These are phyloP conservation scores for Frankliniella intonsa DNA, from an alignment of 2,888 invertebrate species.

Conservation along the genomic window DNA sequence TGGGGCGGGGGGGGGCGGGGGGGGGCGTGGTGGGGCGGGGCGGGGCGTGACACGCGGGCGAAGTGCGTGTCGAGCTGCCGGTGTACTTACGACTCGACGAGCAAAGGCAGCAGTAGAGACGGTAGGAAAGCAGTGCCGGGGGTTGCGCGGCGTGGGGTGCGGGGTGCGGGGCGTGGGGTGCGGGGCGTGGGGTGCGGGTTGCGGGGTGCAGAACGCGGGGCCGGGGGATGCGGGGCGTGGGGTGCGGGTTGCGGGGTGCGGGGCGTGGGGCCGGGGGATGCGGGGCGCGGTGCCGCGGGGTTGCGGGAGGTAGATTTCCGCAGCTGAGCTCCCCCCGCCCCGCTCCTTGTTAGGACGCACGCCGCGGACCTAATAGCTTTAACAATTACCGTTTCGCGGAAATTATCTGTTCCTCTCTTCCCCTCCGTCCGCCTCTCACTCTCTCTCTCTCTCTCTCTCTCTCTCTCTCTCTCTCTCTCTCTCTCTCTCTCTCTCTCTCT, in stretches of 20 bases:
- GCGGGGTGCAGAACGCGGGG: too few relatives aligned
- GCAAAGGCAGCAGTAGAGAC: too few relatives aligned
- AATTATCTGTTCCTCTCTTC: slow-evolving; percentile 43
- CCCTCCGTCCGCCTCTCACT: slow-evolving; percentile 42
- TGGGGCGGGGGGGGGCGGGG: too few relatives aligned
- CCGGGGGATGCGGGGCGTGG: background rate
- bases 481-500: slow-evolving; percentile 40
- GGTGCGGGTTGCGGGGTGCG: background rate
- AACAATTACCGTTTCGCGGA: slow-evolving; percentile 42
- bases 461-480: slow-evolving; percentile 38
- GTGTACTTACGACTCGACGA: too few relatives aligned
- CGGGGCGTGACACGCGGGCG: too few relatives aligned
- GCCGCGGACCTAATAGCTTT: slow-evolving; percentile 42
- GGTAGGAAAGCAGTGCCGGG: too few relatives aligned
- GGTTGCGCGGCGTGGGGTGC: background rate
- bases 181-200: background rate
- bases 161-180: background rate
- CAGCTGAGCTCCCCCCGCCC: too few relatives aligned
- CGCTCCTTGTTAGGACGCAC: too few relatives aligned
- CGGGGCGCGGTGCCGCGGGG: background rate
- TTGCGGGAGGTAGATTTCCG: background rate
- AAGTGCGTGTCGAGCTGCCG: too few relatives aligned
- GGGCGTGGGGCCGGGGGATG: background rate
- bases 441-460: slow-evolving; percentile 39
- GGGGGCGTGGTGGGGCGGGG: too few relatives aligned